A percentile compares a stretch with the other conserved stretches of the same genome.
Evolutionary conservation across 2,113 vertebrate species (phyloP).

Genomic region (Boulengerochromis microlepis): DNA sequence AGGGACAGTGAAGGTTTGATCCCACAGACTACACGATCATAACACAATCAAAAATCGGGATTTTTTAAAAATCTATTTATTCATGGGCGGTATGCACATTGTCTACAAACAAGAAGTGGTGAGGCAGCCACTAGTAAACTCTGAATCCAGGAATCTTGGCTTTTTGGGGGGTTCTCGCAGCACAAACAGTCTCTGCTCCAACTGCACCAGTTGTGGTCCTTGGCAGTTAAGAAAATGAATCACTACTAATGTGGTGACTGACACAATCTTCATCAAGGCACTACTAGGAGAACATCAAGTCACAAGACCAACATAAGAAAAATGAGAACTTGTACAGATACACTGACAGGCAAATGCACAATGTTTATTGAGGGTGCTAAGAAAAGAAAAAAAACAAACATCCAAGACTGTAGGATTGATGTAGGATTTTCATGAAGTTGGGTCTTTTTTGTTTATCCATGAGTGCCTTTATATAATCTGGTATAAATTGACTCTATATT

Average conservation of each 20-base stretch:
- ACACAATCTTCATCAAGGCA: neutral
- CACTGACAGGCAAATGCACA: neutral
- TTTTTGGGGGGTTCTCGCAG: neutral
- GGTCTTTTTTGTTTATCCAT: neutral
- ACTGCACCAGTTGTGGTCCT: too few species aligned
- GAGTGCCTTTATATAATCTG: neutral
- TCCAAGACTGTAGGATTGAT: neutral
- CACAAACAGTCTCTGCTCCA: neutral
- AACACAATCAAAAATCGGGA: neutral
- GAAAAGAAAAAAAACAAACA: neutral
- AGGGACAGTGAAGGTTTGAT: neutral
- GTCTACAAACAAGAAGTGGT: neutral
- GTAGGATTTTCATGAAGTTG: neutral
- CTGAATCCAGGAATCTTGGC: neutral
- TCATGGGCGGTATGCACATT: neutral
- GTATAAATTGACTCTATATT: neutral
- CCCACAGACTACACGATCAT: neutral
- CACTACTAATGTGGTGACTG: neutral
- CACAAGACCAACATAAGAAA: neutral
- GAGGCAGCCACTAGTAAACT: neutral
- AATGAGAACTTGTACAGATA: neutral
- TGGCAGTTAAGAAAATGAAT: neutral
- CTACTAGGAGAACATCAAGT: neutral
- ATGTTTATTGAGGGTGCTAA: neutral
- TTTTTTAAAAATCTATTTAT: accelerated